These are phyloP conservation scores for Pseudorectes ferrugineus DNA, from an alignment of 2,113 vertebrate species.

Conservation along the genomic window DNA sequence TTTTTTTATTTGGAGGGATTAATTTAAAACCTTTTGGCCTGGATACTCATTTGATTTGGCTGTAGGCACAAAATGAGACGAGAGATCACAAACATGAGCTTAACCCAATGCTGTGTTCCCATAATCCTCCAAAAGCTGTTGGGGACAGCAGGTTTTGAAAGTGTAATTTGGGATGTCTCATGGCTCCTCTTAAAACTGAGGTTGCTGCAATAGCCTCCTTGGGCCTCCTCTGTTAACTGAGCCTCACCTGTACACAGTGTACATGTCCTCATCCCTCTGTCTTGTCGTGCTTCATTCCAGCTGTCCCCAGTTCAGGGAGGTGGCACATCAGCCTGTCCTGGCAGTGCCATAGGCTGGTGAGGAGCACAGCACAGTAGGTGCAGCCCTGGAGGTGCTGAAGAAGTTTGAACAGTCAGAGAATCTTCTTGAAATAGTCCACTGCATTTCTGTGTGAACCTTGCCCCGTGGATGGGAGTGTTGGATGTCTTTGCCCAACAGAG, in stretches of 20 bases:
- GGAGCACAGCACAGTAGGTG: neutral
- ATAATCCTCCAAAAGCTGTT: slow-evolving; percentile 6
- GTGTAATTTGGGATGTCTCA: neutral
- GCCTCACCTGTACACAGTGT: fast-evolving
- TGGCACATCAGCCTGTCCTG: neutral
- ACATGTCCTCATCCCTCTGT: neutral
- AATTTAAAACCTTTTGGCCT: slow-evolving; percentile 27
- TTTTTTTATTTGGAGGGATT: neutral
- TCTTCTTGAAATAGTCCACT: neutral
- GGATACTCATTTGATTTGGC: neutral
- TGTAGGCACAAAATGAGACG: neutral
- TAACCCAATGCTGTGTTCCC: neutral
- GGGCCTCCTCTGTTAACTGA: neutral
- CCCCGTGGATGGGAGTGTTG: neutral
- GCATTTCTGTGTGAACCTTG: neutral
- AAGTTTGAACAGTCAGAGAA: neutral
- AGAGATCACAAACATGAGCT: neutral
- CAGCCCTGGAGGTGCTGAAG: neutral
- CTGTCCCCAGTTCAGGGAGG: neutral
- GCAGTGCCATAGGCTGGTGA: fast-evolving
- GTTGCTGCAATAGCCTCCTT: neutral
- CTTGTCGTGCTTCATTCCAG: neutral
- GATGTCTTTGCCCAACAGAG: neutral
- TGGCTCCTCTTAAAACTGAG: neutral
- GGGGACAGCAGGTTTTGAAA: neutral